A percentile compares a stretch with the other conserved stretches of the same genome.
phyloP scores from a whole-genome alignment of 2,888 invertebrate species.

The Synergus umbraculus region DNA sequence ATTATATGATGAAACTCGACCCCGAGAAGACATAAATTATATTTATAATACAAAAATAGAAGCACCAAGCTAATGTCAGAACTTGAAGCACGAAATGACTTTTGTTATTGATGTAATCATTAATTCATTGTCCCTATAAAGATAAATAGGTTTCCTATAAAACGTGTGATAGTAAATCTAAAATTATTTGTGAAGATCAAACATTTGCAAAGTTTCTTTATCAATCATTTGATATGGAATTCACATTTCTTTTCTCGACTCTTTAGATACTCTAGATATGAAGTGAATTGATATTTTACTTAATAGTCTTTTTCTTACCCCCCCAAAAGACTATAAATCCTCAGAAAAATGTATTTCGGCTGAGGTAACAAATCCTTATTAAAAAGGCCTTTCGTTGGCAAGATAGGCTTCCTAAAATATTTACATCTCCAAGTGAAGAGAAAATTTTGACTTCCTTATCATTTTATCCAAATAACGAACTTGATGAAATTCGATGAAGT shows the following conservation, averaged over 20 bases:
- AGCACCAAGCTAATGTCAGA: background rate
- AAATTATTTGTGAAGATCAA: background rate
- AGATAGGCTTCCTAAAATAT: conserved; percentile 10
- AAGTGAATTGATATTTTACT: background rate
- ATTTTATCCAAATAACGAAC: background rate
- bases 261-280: background rate
- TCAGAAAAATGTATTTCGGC: background rate
- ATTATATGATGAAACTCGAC: background rate
- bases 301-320: background rate
- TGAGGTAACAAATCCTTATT: conserved; percentile 20
- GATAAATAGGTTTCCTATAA: background rate
- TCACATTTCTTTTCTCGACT: background rate
- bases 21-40: background rate
- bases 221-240: conserved; percentile 5
- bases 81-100: background rate
- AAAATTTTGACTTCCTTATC: background rate
- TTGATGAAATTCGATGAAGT: background rate
- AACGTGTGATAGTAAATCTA: background rate
- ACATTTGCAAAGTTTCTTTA: background rate
- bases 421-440: background rate
- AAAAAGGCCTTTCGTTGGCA: conserved; percentile 7
- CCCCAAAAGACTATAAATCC: conserved; percentile 1
- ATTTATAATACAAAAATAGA: background rate
- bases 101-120: background rate
- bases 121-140: background rate